Conservation (phyloP, 2,888 invertebrate genomes). For the Nomada goodeniana region DNA sequence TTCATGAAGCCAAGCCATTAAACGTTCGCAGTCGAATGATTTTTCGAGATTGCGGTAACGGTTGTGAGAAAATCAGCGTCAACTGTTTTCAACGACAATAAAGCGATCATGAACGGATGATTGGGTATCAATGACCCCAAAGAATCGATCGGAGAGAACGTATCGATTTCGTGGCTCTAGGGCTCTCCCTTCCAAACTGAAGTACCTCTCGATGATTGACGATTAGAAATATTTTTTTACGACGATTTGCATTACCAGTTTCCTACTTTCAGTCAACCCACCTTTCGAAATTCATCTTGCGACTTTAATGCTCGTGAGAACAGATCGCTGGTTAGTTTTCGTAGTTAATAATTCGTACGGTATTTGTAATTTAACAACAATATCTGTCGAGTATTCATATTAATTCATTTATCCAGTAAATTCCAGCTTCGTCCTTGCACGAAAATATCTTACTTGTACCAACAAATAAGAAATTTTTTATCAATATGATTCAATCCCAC, state of each 20-base stretch:
- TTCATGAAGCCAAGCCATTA: constrained; percentile 76
- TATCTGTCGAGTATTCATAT: too few species aligned
- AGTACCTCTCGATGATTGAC: constrained; percentile 75
- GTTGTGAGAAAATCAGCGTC: constrained; percentile 78
- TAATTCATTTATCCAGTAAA: too few species aligned
- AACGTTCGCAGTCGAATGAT: constrained; percentile 76
- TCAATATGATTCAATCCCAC: too few species aligned
- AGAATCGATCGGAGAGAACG: constrained; percentile 61
- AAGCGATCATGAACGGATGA: constrained; percentile 79
- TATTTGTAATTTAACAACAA: too few species aligned
- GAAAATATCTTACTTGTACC: too few species aligned
- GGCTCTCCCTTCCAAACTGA: constrained; percentile 47
- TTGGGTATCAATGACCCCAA: constrained; percentile 83
- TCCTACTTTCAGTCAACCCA: not conserved
- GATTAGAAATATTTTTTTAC: constrained; percentile 63
- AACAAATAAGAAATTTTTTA: too few species aligned
- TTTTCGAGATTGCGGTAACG: constrained; percentile 76
- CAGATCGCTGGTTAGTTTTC: not conserved
- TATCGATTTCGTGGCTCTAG: constrained; percentile 74
- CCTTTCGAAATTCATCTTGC: not conserved
- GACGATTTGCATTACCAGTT: constrained; percentile 25
- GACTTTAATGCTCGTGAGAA: constrained; percentile 43
- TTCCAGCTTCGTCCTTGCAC: too few species aligned
- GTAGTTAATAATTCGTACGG: not conserved
- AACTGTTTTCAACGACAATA: constrained; percentile 76